These are phyloP conservation scores for Chrysochloris asiatica DNA, from an alignment of 2,113 vertebrate species.

Conservation along the genomic window DNA sequence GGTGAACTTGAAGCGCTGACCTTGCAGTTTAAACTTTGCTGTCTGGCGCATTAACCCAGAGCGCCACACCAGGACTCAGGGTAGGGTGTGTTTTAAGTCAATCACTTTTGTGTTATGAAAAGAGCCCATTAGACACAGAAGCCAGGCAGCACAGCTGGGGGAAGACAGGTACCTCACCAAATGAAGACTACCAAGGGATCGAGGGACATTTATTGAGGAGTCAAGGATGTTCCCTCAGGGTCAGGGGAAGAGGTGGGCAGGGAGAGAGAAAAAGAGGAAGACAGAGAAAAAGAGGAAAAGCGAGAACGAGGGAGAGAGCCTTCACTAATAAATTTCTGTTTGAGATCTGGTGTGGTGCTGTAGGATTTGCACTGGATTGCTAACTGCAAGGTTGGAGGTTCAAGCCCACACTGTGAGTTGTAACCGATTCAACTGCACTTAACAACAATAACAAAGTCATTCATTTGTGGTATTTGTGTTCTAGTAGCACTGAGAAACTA, in stretches of 20 bases:
- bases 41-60: no score
- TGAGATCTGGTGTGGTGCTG: neutral
- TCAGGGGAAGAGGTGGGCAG: no score
- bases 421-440: no score
- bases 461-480: neutral
- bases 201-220: neutral
- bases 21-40: no score
- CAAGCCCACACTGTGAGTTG: no score
- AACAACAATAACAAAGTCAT: no score
- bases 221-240: neutral
- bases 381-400: no score
- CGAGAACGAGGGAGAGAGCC: neutral
- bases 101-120: neutral
- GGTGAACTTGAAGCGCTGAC: no score
- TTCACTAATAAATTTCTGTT: no score
- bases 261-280: neutral
- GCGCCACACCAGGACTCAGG: no score
- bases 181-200: neutral
- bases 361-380: no score
- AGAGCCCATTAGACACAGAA: neutral
- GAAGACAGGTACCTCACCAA: neutral
- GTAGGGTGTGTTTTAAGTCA: neutral
- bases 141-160: neutral
- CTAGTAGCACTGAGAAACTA: neutral
- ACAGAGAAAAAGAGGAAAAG: no score